Evolutionary conservation across 2,797 vertebrate species (phyloP).

Genomic region (Protonibea diacanthus): DNA sequence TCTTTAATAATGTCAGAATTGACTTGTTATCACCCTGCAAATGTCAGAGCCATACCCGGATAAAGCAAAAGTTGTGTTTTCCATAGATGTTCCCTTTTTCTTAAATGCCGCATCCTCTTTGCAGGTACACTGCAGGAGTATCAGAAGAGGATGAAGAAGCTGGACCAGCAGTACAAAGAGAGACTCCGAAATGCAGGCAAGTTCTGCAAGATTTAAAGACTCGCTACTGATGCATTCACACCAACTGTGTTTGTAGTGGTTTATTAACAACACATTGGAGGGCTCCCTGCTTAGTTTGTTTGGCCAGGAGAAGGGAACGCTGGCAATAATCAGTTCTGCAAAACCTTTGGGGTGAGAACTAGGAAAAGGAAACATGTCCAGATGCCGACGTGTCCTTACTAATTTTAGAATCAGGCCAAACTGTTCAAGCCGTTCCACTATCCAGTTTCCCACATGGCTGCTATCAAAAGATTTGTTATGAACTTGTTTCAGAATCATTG

Average conservation of each 20-base stretch:
- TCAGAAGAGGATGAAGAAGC: constrained; percentile 98
- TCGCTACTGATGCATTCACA: not conserved
- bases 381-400: not conserved
- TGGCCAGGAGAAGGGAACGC: not conserved
- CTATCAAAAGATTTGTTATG: not conserved
- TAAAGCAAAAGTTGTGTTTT: not conserved
- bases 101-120: constrained; percentile 1
- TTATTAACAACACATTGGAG: not conserved
- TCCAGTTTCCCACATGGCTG: constrained; percentile 1
- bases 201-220: constrained; percentile 23
- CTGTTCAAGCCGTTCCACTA: not conserved
- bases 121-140: constrained; percentile 97
- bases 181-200: constrained; percentile 96
- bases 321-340: not conserved
- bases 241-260: not conserved
- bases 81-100: not conserved
- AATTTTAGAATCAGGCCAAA: not conserved
- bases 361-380: not conserved
- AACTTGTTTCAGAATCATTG: not conserved
- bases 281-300: constrained; percentile 14
- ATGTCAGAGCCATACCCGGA: not conserved
- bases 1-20: not conserved
- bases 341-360: constrained; percentile 2
- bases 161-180: constrained; percentile 99
- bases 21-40: not conserved